phyloP scores from a whole-genome alignment of 2,797 vertebrate species.

The Poecilia wingei region DNA sequence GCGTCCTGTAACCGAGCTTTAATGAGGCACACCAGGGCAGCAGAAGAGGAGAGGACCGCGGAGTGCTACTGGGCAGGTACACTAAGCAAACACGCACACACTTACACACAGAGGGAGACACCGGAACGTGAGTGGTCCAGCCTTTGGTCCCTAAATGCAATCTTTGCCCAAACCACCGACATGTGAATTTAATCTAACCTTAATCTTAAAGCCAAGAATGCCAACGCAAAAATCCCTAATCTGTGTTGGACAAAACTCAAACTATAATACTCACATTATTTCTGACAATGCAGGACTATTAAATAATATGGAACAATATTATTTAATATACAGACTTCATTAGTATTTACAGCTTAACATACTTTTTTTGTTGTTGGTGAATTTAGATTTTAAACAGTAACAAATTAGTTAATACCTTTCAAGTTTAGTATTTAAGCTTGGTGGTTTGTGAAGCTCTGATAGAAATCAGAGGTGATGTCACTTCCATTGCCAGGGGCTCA shows the following conservation, averaged over 20 bases:
- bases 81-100: slow-evolving; percentile 42
- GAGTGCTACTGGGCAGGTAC: slow-evolving; percentile 59
- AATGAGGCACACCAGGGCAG: slow-evolving; percentile 66
- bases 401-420: neutral
- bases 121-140: neutral
- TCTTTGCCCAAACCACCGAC: slow-evolving; percentile 18
- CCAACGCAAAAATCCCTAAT: slow-evolving; percentile 29
- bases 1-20: slow-evolving; percentile 68
- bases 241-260: slow-evolving; percentile 18
- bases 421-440: neutral
- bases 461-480: neutral
- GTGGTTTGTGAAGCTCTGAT: neutral
- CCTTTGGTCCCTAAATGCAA: slow-evolving; percentile 21
- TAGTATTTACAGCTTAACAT: neutral
- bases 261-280: slow-evolving; percentile 23
- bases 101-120: slow-evolving; percentile 17
- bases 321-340: neutral
- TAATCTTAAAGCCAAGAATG: slow-evolving; percentile 37
- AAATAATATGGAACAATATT: slow-evolving; percentile 10
- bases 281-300: neutral
- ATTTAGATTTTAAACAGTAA: neutral
- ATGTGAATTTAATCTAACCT: slow-evolving; percentile 16
- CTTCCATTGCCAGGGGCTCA: neutral
- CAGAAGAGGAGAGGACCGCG: slow-evolving; percentile 57
- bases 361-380: slow-evolving; percentile 1